Evolutionary conservation across 2,797 vertebrate genomes (phyloP).

Genomic region (Tympanoctomys barrerae): DNA sequence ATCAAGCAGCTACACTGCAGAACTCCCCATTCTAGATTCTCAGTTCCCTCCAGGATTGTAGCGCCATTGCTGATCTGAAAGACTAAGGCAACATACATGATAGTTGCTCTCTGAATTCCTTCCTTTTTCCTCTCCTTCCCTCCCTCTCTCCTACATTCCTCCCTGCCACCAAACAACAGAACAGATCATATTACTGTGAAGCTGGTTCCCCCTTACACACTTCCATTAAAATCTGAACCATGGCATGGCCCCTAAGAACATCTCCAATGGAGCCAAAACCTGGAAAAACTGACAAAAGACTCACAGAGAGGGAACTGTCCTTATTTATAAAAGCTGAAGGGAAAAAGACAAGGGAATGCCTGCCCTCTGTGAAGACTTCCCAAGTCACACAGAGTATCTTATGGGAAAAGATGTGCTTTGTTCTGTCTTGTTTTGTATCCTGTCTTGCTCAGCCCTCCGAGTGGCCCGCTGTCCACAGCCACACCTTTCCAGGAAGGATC

Average conservation of each 20-base stretch:
- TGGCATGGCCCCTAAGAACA: background rate
- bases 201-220: background rate
- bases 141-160: background rate
- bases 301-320: background rate
- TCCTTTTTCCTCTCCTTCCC: background rate
- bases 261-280: background rate
- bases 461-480: background rate
- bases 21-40: background rate
- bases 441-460: background rate
- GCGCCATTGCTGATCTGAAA: background rate
- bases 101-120: no score
- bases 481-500: background rate
- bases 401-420: background rate
- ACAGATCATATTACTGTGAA: background rate
- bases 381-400: background rate
- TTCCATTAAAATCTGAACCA: background rate
- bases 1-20: background rate
- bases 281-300: background rate
- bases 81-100: background rate
- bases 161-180: background rate
- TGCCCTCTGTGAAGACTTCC: background rate
- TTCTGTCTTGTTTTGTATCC: background rate
- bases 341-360: background rate
- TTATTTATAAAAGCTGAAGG: background rate
- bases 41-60: background rate